A percentile compares a stretch with the other conserved stretches of the same genome.
Conservation (phyloP, 1,140 invertebrate species). For the Temnothorax longispinosus region DNA sequence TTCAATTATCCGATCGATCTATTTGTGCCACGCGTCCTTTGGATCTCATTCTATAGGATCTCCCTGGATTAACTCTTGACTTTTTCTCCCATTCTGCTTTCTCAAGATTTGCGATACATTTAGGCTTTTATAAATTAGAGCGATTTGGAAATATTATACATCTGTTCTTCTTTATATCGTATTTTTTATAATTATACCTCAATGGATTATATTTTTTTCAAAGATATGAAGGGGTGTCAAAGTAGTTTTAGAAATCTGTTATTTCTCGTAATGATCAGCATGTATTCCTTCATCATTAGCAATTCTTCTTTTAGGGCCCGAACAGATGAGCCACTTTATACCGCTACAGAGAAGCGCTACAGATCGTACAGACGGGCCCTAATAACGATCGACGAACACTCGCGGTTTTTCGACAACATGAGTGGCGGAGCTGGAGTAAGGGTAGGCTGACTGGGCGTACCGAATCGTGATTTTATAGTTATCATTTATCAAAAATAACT, state of each 20-base stretch:
- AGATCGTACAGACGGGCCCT: too few relatives aligned
- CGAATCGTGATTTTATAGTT: too few relatives aligned
- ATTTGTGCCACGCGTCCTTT: constrained; percentile 67
- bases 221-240: background rate
- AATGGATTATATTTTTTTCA: background rate
- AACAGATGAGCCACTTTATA: too few relatives aligned
- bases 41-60: constrained; percentile 18
- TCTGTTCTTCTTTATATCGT: background rate
- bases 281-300: background rate
- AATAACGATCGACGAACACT: too few relatives aligned
- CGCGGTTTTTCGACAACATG: too few relatives aligned
- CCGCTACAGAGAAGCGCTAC: too few relatives aligned
- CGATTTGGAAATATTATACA: background rate
- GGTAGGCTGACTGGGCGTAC: too few relatives aligned
- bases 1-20: constrained; percentile 80
- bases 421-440: too few relatives aligned
- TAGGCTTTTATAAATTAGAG: background rate
- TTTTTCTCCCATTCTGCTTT: background rate
- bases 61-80: background rate
- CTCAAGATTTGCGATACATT: background rate
- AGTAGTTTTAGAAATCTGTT: background rate
- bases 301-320: background rate
- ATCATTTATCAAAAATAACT: too few relatives aligned
- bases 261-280: background rate
- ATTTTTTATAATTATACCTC: background rate